These are phyloP conservation scores for Rhyacichthys aspro DNA, from an alignment of 2,797 vertebrate species.

Conservation along the genomic window DNA sequence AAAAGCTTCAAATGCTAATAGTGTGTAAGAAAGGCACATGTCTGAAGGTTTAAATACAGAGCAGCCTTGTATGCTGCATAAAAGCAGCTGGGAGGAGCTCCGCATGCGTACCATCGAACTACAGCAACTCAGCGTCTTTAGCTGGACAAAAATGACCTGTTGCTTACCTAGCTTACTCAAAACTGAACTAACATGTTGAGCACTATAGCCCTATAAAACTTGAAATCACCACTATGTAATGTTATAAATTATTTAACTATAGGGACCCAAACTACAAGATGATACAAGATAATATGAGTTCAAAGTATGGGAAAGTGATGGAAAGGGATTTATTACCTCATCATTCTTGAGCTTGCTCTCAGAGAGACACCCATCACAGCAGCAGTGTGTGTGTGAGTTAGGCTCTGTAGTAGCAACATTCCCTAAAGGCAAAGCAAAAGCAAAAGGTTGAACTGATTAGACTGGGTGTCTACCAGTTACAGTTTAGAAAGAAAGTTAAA, in stretches of 20 bases:
- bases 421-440: background rate
- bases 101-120: background rate
- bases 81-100: constrained; percentile 39
- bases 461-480: background rate
- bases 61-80: background rate
- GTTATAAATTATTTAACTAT: no score
- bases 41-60: background rate
- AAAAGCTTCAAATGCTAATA: background rate
- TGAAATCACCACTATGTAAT: no score
- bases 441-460: background rate
- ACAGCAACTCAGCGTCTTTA: background rate
- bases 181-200: no score
- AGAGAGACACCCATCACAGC: no score
- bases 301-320: no score
- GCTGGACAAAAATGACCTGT: no score
- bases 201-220: no score
- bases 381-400: background rate
- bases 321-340: constrained; percentile 34
- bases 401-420: background rate
- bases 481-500: no score
- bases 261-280: no score
- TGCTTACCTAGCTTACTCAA: no score
- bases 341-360: background rate
- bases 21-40: no score
- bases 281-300: no score